Conservation (phyloP, 35 echinoderm and acorn worm genomes). For the Apostichopus japonicus region DNA sequence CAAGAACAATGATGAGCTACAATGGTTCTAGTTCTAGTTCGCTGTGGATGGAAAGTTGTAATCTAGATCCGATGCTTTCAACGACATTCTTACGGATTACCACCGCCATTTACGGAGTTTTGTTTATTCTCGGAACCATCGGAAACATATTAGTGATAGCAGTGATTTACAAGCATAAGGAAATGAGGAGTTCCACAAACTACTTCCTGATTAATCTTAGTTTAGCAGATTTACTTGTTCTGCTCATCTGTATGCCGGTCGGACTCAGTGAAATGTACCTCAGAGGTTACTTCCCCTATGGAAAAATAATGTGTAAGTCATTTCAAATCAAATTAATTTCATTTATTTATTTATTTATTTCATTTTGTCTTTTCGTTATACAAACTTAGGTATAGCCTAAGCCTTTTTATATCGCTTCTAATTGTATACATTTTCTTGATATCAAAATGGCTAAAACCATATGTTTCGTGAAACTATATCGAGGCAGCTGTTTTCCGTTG, state of each 20-base stretch:
- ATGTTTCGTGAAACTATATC: too few relatives aligned
- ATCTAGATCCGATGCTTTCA: neutral
- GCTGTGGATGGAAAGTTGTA: neutral
- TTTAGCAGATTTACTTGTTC: conserved; percentile 83
- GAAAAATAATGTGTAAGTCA: conserved; percentile 92
- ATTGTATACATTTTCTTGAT: too few relatives aligned
- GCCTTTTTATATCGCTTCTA: too few relatives aligned
- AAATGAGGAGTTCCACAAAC: conserved; percentile 95
- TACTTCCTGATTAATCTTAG: conserved; percentile 93
- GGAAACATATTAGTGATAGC: conserved; percentile 86
- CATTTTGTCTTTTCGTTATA: too few relatives aligned
- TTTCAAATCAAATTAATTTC: too few relatives aligned
- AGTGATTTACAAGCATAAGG: conserved; percentile 81
- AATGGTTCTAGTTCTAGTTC: neutral
- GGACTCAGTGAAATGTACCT: conserved; percentile 75
- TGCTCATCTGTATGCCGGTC: conserved; percentile 84
- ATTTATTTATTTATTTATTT: too few relatives aligned
- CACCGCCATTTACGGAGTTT: conserved; percentile 61
- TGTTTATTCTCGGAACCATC: conserved; percentile 77
- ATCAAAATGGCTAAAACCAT: too few relatives aligned
- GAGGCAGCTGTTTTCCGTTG: too few relatives aligned
- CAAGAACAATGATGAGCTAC: neutral
- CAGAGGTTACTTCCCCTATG: conserved; percentile 59
- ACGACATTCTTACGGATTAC: conserved; percentile 41
- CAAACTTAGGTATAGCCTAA: too few relatives aligned